These are phyloP conservation scores for Antheraea yamamai DNA, from an alignment of 2,888 invertebrate species.

Conservation along the genomic window DNA sequence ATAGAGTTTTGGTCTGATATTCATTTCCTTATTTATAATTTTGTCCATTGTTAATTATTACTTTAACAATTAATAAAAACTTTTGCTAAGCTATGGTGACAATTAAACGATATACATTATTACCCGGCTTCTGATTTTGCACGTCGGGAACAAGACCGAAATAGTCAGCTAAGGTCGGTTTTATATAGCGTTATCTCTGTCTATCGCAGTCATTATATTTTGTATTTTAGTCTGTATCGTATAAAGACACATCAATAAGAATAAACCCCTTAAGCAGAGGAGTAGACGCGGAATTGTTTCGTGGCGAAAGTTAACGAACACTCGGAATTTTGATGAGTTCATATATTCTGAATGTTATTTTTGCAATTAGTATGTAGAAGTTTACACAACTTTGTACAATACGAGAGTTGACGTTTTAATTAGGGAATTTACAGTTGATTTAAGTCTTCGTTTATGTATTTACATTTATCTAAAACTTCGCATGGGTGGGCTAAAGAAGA, in stretches of 20 bases:
- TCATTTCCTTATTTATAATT: no score
- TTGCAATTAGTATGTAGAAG: constrained; percentile 39
- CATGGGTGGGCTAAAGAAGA: no score
- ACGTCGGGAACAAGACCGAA: no score
- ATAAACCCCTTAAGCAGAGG: constrained; percentile 37
- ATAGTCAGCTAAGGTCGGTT: no score
- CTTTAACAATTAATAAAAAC: no score
- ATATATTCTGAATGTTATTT: constrained; percentile 45
- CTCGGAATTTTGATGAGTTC: constrained; percentile 57
- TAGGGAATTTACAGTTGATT: constrained; percentile 24
- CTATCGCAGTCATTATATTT: no score
- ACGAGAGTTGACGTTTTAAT: constrained; percentile 37
- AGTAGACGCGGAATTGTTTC: constrained; percentile 48
- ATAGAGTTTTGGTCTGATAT: no score
- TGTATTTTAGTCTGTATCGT: constrained; percentile 22
- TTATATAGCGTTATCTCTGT: no score
- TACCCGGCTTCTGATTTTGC: no score
- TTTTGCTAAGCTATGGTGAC: no score
- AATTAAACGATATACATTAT: no score
- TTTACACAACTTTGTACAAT: constrained; percentile 32
- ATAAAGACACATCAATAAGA: constrained; percentile 29
- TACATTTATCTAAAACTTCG: neutral
- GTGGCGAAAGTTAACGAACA: constrained; percentile 53
- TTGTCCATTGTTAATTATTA: no score
- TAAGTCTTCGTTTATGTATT: neutral